Conservation (phyloP, 2,888 invertebrate genomes). For the Apamea monoglypha region DNA sequence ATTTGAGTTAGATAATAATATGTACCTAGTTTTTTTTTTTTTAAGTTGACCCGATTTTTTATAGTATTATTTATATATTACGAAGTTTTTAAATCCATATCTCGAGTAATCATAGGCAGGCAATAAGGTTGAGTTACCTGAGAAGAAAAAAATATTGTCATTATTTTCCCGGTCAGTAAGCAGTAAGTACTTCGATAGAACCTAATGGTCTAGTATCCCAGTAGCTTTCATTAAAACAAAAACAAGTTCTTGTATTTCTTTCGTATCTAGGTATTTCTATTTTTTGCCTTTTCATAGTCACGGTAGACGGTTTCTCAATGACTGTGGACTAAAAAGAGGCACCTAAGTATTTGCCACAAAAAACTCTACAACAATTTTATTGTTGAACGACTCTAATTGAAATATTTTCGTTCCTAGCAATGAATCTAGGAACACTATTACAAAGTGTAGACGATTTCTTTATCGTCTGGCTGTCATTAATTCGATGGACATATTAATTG, state of each 20-base stretch:
- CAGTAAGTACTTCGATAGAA: constrained; percentile 8
- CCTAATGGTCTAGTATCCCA: constrained; percentile 1
- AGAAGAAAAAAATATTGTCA: constrained; percentile 14
- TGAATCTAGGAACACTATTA: not conserved
- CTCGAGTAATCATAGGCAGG: not conserved
- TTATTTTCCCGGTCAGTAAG: constrained; percentile 8
- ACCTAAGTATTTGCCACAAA: constrained; percentile 11
- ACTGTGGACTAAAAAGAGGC: constrained; percentile 25
- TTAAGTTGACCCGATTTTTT: not conserved
- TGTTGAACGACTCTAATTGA: constrained; percentile 30
- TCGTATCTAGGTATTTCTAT: constrained; percentile 3
- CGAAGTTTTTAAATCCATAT: constrained; percentile 10
- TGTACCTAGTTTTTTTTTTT: not conserved
- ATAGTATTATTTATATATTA: not conserved
- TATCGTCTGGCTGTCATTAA: constrained; percentile 30
- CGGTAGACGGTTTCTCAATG: constrained; percentile 45
- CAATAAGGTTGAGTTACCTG: not conserved
- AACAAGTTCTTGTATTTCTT: constrained; percentile 14
- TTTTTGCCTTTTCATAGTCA: constrained; percentile 42
- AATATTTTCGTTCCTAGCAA: constrained; percentile 30
- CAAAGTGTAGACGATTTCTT: constrained; percentile 35
- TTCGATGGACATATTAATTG: constrained; percentile 42
- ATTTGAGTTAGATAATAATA: not conserved
- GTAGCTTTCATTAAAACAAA: constrained; percentile 30
- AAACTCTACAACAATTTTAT: constrained; percentile 6